phyloP scores from a whole-genome alignment of 2,888 invertebrate species.

The Drosophila neutralis region DNA sequence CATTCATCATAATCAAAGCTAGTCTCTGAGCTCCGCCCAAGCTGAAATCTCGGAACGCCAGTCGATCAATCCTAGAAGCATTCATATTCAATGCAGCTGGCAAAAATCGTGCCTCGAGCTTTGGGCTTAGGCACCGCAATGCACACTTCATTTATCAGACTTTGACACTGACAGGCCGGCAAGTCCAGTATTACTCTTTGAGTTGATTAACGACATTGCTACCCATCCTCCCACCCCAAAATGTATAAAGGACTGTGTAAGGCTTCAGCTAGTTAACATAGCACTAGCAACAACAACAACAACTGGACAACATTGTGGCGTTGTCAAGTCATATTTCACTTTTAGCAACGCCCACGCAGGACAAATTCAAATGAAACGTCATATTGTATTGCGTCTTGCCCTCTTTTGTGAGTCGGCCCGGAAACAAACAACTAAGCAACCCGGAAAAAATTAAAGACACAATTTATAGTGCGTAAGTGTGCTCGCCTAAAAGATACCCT shows the following conservation, averaged over 20 bases:
- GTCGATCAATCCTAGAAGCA: slow-evolving; percentile 15
- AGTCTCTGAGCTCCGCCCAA: background rate
- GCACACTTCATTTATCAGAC: slow-evolving; percentile 71
- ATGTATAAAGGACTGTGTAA: background rate
- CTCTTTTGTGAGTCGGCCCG: slow-evolving; percentile 25
- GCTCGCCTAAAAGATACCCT: background rate
- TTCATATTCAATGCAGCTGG: slow-evolving; percentile 8
- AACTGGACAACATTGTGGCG: slow-evolving; percentile 40
- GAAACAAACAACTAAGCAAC: slow-evolving; percentile 15
- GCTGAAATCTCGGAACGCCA: slow-evolving; percentile 8
- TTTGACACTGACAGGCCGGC: slow-evolving; percentile 70
- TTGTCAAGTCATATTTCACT: slow-evolving; percentile 78
- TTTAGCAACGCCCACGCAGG: slow-evolving; percentile 56
- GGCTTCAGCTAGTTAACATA: slow-evolving; percentile 43
- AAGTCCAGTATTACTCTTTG: slow-evolving; percentile 61
- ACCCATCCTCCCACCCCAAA: slow-evolving; percentile 1
- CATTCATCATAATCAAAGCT: slow-evolving; percentile 33
- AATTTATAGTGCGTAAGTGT: background rate
- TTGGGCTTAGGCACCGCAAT: slow-evolving; percentile 29
- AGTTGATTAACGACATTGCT: slow-evolving; percentile 69
- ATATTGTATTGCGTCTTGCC: slow-evolving; percentile 61
- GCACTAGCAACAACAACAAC: slow-evolving; percentile 23
- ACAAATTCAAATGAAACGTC: slow-evolving; percentile 74
- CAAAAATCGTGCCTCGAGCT: slow-evolving; percentile 12
- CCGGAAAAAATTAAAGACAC: background rate